These are phyloP conservation scores for Lasioglossum morio DNA, from an alignment of 2,888 invertebrate species.

Conservation along the genomic window DNA sequence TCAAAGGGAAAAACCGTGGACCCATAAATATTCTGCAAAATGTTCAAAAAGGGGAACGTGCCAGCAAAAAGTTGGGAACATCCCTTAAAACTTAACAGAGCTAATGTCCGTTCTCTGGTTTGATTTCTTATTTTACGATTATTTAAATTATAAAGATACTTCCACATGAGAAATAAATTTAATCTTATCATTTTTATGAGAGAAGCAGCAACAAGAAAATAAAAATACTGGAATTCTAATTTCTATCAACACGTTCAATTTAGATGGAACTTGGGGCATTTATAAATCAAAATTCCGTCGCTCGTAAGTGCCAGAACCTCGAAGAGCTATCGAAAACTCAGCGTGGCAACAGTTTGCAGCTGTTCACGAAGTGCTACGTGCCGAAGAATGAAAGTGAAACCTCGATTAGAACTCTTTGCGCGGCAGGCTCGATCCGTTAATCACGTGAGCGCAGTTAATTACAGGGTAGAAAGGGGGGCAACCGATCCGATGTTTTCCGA, in stretches of 20 bases:
- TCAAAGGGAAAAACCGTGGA: not conserved
- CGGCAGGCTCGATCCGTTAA: constrained; percentile 24
- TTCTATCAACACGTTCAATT: not conserved
- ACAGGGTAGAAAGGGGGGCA: constrained; percentile 5
- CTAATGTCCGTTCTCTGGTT: not conserved
- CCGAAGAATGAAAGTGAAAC: not conserved
- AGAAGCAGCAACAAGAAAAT: not conserved
- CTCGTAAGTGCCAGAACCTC: not conserved
- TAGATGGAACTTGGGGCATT: not conserved
- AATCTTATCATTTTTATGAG: not conserved
- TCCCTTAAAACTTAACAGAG: not conserved
- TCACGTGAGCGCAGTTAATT: constrained; percentile 45
- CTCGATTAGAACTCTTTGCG: not conserved
- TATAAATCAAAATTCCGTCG: not conserved
- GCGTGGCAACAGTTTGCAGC: not conserved
- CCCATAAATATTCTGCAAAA: not conserved
- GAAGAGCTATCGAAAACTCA: not conserved
- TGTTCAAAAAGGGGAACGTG: not conserved
- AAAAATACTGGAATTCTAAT: not conserved
- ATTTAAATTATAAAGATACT: not conserved
- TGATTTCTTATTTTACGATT: not conserved
- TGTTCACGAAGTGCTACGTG: not conserved
- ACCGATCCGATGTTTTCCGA: constrained; percentile 21
- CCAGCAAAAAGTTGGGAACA: not conserved
- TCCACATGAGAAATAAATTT: not conserved